These are phyloP conservation scores for Anodontia alba DNA, from an alignment of 2,888 invertebrate species.

Conservation along the genomic window DNA sequence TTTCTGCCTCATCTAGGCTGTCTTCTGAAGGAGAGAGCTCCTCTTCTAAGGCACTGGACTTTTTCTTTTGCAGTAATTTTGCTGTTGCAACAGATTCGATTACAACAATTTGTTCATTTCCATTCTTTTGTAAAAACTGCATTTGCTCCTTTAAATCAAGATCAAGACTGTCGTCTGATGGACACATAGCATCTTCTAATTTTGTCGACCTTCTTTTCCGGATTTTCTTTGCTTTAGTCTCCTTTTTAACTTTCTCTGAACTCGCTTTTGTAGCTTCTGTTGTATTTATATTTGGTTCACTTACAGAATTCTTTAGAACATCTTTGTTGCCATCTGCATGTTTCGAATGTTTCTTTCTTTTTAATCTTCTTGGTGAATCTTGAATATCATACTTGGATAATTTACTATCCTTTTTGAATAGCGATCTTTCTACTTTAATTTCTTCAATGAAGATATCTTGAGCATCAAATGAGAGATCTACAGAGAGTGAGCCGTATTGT, in stretches of 20 bases:
- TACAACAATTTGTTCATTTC: neutral
- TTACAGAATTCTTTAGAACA: neutral
- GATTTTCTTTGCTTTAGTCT: constrained; percentile 33
- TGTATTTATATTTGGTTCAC: too few relatives aligned
- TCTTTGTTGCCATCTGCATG: neutral
- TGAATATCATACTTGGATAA: constrained; percentile 19
- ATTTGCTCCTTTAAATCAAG: constrained; percentile 4
- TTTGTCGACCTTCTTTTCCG: constrained; percentile 39
- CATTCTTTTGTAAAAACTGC: constrained; percentile 12
- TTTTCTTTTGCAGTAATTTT: constrained; percentile 25
- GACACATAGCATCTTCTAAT: constrained; percentile 44
- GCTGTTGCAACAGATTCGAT: neutral
- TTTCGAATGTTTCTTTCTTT: constrained; percentile 34
- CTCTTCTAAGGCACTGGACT: constrained; percentile 46
- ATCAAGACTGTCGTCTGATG: constrained; percentile 51
- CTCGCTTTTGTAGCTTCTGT: neutral
- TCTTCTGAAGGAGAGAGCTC: constrained; percentile 51
- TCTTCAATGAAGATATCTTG: constrained; percentile 51
- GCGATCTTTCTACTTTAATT: constrained; percentile 27
- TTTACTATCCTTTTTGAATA: constrained; percentile 42
- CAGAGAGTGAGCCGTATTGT: constrained; percentile 38
- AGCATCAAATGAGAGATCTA: constrained; percentile 45
- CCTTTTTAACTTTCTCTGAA: neutral
- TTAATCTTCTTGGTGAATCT: neutral
- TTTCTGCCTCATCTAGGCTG: constrained; percentile 33